These are phyloP conservation scores for Mythimna ferrago DNA, from an alignment of 2,888 invertebrate species.

Conservation along the genomic window DNA sequence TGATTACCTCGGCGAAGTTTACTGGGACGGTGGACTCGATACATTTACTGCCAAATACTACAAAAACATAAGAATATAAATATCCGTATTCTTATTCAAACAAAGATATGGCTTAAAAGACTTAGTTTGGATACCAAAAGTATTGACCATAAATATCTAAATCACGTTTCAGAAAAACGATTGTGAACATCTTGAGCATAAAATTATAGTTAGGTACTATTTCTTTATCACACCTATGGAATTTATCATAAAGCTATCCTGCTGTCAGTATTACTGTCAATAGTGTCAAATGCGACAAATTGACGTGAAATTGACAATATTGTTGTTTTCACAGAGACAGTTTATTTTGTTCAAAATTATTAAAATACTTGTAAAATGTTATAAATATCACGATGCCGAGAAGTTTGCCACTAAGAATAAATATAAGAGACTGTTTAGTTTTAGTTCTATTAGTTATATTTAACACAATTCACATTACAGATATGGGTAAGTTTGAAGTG, in stretches of 20 bases:
- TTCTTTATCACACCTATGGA: neutral
- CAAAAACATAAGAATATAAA: neutral
- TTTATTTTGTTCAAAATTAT: neutral
- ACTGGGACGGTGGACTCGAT: neutral
- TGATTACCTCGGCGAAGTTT: neutral
- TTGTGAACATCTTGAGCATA: neutral
- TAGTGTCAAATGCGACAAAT: constrained; percentile 27
- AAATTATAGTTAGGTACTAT: neutral
- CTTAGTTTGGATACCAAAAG: no score
- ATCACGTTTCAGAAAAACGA: neutral
- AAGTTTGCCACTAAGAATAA: constrained; percentile 79
- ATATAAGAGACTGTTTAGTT: constrained; percentile 82
- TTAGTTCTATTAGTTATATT: constrained; percentile 86
- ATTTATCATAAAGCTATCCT: neutral
- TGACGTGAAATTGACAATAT: neutral
- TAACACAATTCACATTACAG: constrained; percentile 87
- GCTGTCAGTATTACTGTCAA: constrained; percentile 9
- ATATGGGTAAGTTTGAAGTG: constrained; percentile 82
- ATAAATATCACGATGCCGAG: constrained; percentile 74
- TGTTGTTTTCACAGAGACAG: constrained; percentile 19
- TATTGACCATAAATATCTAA: no score
- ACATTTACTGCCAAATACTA: neutral
- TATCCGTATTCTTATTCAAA: no score
- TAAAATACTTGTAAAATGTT: constrained; percentile 50
- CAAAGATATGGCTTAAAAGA: no score